Evolutionary conservation across 1,140 invertebrate genomes (phyloP), one percentile per base, ranked within the genome.

Genomic region (Penaeus indicus): DNA sequence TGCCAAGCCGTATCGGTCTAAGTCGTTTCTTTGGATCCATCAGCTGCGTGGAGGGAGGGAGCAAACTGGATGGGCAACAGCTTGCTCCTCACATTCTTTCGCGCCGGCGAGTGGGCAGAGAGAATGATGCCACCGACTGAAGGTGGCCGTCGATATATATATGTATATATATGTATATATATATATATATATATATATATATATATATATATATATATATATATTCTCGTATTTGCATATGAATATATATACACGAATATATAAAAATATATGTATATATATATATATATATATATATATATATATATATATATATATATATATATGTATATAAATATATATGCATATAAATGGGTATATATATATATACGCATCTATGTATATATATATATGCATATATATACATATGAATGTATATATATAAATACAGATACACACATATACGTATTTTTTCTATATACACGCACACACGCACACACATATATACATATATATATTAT

Each of bases 161-260:
- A 72, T 72, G 27, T 72, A 72, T 72, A 72, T 72, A 25, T 72
- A 72, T 72, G 27, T 72, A 72, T 72, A 72, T 25, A 72, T 72
- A 72, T 25, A 72, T 72, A 72, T 25, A 72, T 72, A 72, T 25
- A 72, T 72, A 72, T 25, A 72, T 72, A 72, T 25, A 72, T 72
- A 72, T 72, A 72, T 72, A 72, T 72, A 72, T 72, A 72, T 72
- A 25, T 72, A 72, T 72, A 72, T 27, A 72, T 72, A 72, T 72
- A 27, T 72, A 72, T 72, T 22, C n/a, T 22, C n/a, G n/a, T 72
- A 72, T 72, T 22, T 72, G n/a, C n/a, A 72, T 72, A 72, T 72
- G n/a, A 22, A 72, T 72, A 72, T 72, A 27, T 72, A 72, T 72
- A 72, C 27, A 72, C 27, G 27, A 32, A 72, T 72, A 27, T 72